Conservation (phyloP, 2,888 invertebrate genomes). For the Epirrita christyi region DNA sequence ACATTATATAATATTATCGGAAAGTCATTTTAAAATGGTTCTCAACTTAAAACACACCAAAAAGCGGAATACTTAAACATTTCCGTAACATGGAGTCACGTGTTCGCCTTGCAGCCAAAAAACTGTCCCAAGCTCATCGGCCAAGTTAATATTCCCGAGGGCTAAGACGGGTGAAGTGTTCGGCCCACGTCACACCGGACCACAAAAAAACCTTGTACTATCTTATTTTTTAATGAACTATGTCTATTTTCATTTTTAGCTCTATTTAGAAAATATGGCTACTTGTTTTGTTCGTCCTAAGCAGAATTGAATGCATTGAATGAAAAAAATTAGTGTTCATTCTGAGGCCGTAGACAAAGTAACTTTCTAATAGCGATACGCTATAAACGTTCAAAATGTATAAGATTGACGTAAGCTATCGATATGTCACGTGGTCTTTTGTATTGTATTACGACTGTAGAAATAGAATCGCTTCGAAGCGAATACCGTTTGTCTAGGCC, state of each 20-base stretch:
- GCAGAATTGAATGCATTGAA: too few relatives aligned
- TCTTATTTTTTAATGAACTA: not conserved
- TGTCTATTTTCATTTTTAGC: not conserved
- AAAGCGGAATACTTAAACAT: slow-evolving; percentile 15
- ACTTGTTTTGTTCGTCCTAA: too few relatives aligned
- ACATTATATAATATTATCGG: not conserved
- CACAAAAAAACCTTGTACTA: not conserved
- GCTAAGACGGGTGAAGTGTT: slow-evolving; percentile 29
- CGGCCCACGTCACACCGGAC: slow-evolving; percentile 23
- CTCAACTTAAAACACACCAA: slow-evolving; percentile 1
- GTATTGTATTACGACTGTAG: too few relatives aligned
- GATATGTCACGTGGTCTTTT: too few relatives aligned
- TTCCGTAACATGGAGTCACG: slow-evolving; percentile 26
- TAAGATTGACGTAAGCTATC: too few relatives aligned
- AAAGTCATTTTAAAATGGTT: not conserved
- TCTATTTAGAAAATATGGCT: too few relatives aligned
- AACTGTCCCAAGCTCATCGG: slow-evolving; percentile 38
- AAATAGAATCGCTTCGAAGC: too few relatives aligned
- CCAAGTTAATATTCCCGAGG: slow-evolving; percentile 37
- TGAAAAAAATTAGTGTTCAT: too few relatives aligned
- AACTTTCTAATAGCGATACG: too few relatives aligned
- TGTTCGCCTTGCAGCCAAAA: slow-evolving; percentile 30
- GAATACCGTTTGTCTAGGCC: too few relatives aligned
- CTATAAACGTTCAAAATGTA: too few relatives aligned
- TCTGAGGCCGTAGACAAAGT: too few relatives aligned